Base-by-base conservation (phyloP, 23 tunicate genomes). In the Clavelina lepadiformis region DNA sequence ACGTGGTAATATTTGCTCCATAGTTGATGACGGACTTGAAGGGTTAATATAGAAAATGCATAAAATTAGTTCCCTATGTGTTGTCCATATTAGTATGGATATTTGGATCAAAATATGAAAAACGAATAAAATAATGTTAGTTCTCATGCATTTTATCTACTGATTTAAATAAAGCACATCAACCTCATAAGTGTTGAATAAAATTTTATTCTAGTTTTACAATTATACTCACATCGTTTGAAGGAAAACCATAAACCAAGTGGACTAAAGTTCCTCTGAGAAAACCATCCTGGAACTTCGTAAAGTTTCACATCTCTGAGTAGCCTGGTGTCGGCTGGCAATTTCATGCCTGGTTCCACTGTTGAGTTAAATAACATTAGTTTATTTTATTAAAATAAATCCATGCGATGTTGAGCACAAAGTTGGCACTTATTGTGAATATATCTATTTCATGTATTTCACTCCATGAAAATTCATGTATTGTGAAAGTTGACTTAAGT, bases 321-420 rank as follows among this genome's bases (percentile, higher is more conserved):
- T 6, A 58, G 61, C 30, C 97, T 62, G 1, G 76, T 71, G 56
- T 89, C 97, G 3, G 69, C 89, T 18, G 97, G 97, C 35, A 89
- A 32, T 59, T 71, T 75, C 97, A 89, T 89, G 3, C 74, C 97
- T 22, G 89, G 80, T 8, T 69, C 62, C 8, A 89, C 84, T 83
- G 34, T n/a, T n/a, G n/a, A n/a, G n/a, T n/a, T n/a, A n/a, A n/a
- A 56, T n/a, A 56, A 0, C 0, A n/a, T n/a, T n/a, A n/a, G n/a
- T 19, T 0, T 0, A 46, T 19, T 20, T 19, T 0, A 46, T 46
- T 46, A 0, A n/a, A n/a, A n/a, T n/a, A n/a, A n/a, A n/a, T n/a
- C n/a, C n/a, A n/a, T n/a, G n/a, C n/a, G n/a, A n/a, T n/a, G n/a
- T n/a, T n/a, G n/a, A n/a, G n/a, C n/a, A n/a, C n/a, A n/a, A n/a